Percentiles rank a stretch among this genome's conserved stretches.
Evolutionary conservation across 2,888 invertebrate genomes (phyloP).

Genomic region (Polydesmus complanatus): DNA sequence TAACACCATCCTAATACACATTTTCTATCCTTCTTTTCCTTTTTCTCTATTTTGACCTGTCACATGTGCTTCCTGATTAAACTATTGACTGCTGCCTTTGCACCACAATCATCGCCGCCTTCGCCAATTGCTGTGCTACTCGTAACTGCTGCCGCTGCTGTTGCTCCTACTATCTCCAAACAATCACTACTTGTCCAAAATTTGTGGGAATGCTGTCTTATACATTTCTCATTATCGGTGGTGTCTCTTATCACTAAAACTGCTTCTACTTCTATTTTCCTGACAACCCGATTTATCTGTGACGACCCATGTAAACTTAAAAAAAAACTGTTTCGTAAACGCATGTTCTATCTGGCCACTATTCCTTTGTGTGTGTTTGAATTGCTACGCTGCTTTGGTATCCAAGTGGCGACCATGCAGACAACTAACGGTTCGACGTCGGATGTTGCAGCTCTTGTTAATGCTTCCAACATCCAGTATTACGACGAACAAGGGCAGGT

Average conservation of each 20-base stretch:
- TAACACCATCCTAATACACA: neutral
- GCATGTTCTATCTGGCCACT: too few relatives aligned
- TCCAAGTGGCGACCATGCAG: neutral
- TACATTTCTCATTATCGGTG: neutral
- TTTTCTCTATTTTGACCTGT: conserved; percentile 18
- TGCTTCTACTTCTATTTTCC: too few relatives aligned
- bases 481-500: conserved; percentile 94
- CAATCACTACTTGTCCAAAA: neutral
- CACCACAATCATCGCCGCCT: conserved; percentile 17
- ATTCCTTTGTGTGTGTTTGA: neutral
- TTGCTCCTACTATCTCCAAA: neutral
- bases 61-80: conserved; percentile 33
- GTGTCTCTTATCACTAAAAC: neutral
- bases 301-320: too few relatives aligned
- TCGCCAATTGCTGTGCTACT: conserved; percentile 26
- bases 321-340: too few relatives aligned
- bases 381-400: neutral
- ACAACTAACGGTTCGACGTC: neutral
- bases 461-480: conserved; percentile 88
- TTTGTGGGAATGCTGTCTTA: too few relatives aligned
- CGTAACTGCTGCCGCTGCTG: neutral
- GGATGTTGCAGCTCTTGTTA: conserved; percentile 51
- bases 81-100: neutral
- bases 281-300: too few relatives aligned
- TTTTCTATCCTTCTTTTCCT: neutral